Evolutionary conservation across 1,140 invertebrate genomes (phyloP), one percentile per base, ranked within the genome.

Genomic region (Cotesia vestalis): DNA sequence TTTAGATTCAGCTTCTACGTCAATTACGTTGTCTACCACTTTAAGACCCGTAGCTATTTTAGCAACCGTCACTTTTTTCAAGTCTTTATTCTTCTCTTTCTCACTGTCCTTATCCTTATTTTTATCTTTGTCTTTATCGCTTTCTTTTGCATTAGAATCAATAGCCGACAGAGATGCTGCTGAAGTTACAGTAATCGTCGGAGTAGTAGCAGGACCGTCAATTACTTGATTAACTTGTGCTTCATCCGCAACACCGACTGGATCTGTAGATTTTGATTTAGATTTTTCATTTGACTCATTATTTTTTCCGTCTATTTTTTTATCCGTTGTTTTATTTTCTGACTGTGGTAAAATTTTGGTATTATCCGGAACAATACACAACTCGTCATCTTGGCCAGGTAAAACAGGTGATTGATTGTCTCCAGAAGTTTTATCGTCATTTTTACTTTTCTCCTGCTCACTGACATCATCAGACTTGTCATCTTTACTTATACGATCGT

Each of bases 341-440:
- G 38, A 11, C 51, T 79, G 78, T 36, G 80, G 72, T 69, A 83
- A 77, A 14, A 80, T 76, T 76, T 85, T 86, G 82, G 85, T 86
- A 46, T 78, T 84, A 55, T 86, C 85, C 17, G 85, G 85, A 36
- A 86, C 85, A 27, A 87, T 87, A 63, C 86, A 86, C 1, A 87
- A 72, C 36, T 86, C 85, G 52, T 86, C 82, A 66, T 87, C 85
- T 72, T 86, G 85, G 6, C 84, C 85, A 12, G 85, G 84, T 34
- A 85, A 77, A 20, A 87, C 78, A 20, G 76, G 64, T 9, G 81
- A 76, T 12, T 81, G 77, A 5, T 80, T 78, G 17, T 82, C 80
- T 0, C 75, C 62, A 77, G 67, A 8, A 71, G 27, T 68, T 74
- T 72, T 34, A 75, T 40, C 35, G 17, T 74, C 71, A 12, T 62